A percentile compares a stretch with the other conserved stretches of the same genome.
Evolutionary conservation across 1,140 invertebrate species (phyloP).

Genomic region (Ceratina japonica): DNA sequence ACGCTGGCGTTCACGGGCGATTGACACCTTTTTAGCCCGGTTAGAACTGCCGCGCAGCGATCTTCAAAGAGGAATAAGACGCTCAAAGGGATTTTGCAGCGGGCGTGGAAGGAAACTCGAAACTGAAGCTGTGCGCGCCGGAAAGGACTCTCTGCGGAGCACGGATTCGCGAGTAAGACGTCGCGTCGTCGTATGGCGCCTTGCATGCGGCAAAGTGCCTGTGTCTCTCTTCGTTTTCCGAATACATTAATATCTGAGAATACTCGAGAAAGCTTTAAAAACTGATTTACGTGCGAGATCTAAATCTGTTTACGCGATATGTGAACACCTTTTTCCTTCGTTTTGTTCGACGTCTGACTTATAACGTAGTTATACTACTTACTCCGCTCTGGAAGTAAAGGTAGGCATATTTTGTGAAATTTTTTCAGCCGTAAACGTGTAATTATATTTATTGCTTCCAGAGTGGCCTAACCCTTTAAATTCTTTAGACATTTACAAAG

Average conservation of each 20-base stretch:
- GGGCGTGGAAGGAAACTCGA: conserved; percentile 21
- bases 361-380: not conserved
- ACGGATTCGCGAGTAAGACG: not conserved
- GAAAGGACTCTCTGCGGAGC: not conserved
- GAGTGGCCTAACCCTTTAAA: too few relatives aligned
- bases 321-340: not conserved
- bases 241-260: not conserved
- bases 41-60: not conserved
- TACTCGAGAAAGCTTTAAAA: not conserved
- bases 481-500: too few relatives aligned
- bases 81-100: conserved; percentile 25
- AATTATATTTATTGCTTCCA: too few relatives aligned
- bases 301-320: not conserved
- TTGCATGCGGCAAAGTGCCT: not conserved
- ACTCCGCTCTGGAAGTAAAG: too few relatives aligned
- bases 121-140: not conserved
- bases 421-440: too few relatives aligned
- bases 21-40: not conserved
- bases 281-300: not conserved
- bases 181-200: not conserved
- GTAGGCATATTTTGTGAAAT: too few relatives aligned
- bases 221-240: not conserved
- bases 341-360: not conserved
- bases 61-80: conserved; percentile 20
- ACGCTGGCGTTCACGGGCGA: not conserved